These are phyloP conservation scores for Nyleta sp. DNA, from an alignment of 2,888 invertebrate genomes.

Conservation along the genomic window DNA sequence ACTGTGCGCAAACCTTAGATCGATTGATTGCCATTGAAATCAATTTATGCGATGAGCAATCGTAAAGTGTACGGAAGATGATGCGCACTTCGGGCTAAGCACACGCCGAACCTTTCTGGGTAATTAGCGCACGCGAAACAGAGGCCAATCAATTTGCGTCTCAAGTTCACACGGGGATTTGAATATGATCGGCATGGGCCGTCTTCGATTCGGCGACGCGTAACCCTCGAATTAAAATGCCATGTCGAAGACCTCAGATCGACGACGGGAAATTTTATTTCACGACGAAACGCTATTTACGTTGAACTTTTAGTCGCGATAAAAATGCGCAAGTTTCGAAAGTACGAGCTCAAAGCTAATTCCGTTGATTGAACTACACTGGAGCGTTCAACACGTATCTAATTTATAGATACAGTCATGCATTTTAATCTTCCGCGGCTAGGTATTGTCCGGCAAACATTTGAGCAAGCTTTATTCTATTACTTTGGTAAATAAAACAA, in stretches of 20 bases:
- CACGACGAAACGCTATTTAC: conserved; percentile 21
- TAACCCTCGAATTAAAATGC: no score
- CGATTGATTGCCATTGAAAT: conserved; percentile 4
- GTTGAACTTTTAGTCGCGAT: conserved; percentile 1
- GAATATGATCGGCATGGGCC: no score
- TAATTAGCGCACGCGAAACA: conserved; percentile 2
- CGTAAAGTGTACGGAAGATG: neutral
- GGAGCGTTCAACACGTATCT: conserved; percentile 29
- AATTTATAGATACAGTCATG: conserved; percentile 49
- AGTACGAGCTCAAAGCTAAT: conserved; percentile 39
- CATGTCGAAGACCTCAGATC: no score
- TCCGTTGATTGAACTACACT: conserved; percentile 44
- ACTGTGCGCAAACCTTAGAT: neutral
- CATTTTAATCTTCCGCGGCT: conserved; percentile 37
- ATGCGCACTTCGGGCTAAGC: conserved; percentile 1
- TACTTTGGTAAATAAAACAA: conserved; percentile 43
- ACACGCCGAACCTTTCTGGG: neutral
- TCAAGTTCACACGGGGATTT: no score
- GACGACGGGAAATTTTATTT: no score
- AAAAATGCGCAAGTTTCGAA: conserved; percentile 21
- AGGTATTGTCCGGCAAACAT: conserved; percentile 16
- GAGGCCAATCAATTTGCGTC: no score
- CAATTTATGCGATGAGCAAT: conserved; percentile 24
- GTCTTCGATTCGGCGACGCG: no score
- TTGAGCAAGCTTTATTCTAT: conserved; percentile 34